Conservation (phyloP, 2,113 vertebrate genomes). For the Cynoglossus semilaevis region DNA sequence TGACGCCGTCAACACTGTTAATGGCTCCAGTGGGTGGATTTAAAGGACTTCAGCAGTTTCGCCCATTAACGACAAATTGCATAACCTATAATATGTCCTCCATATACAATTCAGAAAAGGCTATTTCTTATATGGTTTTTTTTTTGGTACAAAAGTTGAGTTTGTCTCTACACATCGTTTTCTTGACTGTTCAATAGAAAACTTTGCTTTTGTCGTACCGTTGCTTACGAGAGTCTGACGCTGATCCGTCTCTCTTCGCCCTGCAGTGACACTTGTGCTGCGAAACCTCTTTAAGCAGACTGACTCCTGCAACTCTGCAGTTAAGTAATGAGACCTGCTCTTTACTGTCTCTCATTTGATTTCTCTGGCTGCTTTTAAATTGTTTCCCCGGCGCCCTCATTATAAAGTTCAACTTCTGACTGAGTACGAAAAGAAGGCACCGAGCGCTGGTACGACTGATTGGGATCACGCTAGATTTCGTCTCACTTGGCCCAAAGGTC, state of each 20-base stretch:
- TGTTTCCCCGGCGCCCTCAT: conserved; percentile 32
- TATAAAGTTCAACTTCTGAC: conserved; percentile 43
- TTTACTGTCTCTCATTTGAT: conserved; percentile 18
- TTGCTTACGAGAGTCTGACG: no score
- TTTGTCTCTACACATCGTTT: no score
- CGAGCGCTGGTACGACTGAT: neutral
- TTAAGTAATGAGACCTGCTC: conserved; percentile 1
- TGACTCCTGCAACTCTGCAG: conserved; percentile 2
- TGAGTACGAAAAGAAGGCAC: conserved; percentile 14
- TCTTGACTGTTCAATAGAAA: neutral
- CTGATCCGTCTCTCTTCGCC: neutral
- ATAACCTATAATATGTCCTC: conserved; percentile 7
- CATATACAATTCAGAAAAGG: neutral
- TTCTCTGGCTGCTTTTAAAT: conserved; percentile 11
- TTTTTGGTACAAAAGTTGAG: conserved; percentile 2
- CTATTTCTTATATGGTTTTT: neutral
- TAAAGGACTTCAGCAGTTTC: conserved; percentile 17
- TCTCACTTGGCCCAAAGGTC: conserved; percentile 47
- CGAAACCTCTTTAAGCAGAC: conserved; percentile 1
- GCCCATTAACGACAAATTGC: conserved; percentile 34
- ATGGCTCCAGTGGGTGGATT: conserved; percentile 1
- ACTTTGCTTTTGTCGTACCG: neutral
- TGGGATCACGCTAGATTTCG: conserved; percentile 59
- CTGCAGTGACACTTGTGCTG: neutral
- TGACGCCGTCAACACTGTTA: conserved; percentile 17